A percentile compares a stretch with the other conserved stretches of the same genome.
phyloP scores from a whole-genome alignment of 2,888 invertebrate species.

The Ophion costatus region DNA sequence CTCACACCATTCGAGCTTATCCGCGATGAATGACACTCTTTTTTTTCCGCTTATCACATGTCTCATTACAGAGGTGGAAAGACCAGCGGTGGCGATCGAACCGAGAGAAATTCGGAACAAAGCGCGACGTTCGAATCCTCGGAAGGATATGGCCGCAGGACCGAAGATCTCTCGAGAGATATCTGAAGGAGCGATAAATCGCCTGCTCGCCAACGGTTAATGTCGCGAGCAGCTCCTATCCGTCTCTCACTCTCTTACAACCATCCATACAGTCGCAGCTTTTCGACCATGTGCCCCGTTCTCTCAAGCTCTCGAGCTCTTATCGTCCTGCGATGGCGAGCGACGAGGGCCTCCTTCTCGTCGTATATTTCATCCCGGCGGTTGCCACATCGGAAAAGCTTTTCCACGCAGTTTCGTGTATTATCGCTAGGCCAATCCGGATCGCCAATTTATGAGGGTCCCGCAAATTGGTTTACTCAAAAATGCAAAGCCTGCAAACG shows the following conservation, averaged over 20 bases:
- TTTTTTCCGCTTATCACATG: constrained; percentile 3
- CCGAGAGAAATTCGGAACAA: constrained; percentile 32
- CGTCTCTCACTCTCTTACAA: constrained; percentile 62
- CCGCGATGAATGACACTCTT: neutral
- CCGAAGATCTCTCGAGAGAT: constrained; percentile 66
- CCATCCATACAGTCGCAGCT: constrained; percentile 57
- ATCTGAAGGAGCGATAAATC: constrained; percentile 80
- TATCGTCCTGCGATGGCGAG: constrained; percentile 46
- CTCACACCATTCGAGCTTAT: neutral
- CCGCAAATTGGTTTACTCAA: neutral
- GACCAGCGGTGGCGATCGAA: constrained; percentile 28
- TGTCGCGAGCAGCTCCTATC: constrained; percentile 78
- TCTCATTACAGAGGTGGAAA: constrained; percentile 15
- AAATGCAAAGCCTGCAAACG: neutral
- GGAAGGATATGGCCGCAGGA: constrained; percentile 40
- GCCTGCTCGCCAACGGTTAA: constrained; percentile 77
- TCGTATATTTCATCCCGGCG: constrained; percentile 37
- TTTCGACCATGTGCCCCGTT: constrained; percentile 36
- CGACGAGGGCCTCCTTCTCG: constrained; percentile 44
- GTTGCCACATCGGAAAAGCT: constrained; percentile 41
- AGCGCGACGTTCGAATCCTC: constrained; percentile 24
- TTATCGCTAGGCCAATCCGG: neutral
- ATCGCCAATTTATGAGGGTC: constrained; percentile 1
- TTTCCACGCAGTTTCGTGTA: constrained; percentile 38
- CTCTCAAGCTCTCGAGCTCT: constrained; percentile 54